phyloP scores from a whole-genome alignment of 2,113 vertebrate species.

The Vidua chalybeata region DNA sequence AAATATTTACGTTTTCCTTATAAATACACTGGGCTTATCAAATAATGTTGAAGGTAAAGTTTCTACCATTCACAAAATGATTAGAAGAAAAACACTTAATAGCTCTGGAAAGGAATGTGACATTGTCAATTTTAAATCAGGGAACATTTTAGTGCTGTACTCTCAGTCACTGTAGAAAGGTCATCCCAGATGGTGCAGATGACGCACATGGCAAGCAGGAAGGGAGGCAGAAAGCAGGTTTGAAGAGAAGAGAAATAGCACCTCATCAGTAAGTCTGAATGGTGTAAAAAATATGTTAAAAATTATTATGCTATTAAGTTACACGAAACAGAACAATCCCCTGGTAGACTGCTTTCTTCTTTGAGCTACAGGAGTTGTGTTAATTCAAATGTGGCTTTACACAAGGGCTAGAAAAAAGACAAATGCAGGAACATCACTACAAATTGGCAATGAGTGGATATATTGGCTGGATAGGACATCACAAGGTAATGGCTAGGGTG shows the following conservation, averaged over 20 bases:
- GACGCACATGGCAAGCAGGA: background rate
- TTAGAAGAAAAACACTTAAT: background rate
- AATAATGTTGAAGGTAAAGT: background rate
- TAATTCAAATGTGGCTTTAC: background rate
- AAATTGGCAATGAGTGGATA: background rate
- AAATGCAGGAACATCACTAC: background rate
- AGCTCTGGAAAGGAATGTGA: background rate
- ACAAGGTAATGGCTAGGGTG: background rate
- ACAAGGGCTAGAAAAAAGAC: background rate
- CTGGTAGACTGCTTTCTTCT: background rate
- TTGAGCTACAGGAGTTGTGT: background rate
- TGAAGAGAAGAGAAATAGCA: background rate
- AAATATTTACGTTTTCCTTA: background rate
- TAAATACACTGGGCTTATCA: background rate
- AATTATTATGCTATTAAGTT: background rate
- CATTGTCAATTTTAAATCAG: background rate
- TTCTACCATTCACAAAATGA: background rate
- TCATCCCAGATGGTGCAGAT: slow-evolving; percentile 5
- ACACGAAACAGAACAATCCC: background rate
- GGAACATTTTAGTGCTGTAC: background rate
- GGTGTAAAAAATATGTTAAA: background rate
- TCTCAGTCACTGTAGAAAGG: background rate
- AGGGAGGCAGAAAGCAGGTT: background rate
- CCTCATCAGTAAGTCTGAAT: background rate
- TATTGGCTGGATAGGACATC: background rate